Conservation (phyloP, 37 sponge, comb jelly and placozoan species). For the Agelas oroides region DNA sequence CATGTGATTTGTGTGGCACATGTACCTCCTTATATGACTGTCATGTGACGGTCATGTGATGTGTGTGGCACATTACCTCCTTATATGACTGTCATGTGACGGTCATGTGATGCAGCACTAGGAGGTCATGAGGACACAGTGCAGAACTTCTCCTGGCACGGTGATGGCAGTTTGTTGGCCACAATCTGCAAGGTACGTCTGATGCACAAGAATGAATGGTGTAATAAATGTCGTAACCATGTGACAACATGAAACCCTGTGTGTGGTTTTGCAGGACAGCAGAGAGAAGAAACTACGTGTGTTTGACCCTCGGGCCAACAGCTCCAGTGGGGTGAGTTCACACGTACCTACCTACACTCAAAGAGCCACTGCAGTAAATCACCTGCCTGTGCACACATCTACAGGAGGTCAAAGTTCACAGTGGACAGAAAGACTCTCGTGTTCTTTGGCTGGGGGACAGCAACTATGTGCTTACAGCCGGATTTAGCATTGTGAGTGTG, state of each 20-base stretch:
- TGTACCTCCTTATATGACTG: no score
- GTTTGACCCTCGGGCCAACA: slow-evolving; percentile 73
- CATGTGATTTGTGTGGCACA: no score
- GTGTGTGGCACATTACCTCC: no score
- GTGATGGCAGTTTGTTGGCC: slow-evolving; percentile 65
- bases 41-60: no score
- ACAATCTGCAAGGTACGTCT: slow-evolving; percentile 80
- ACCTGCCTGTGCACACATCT: no score
- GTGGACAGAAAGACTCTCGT: slow-evolving; percentile 64
- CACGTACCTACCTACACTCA: no score
- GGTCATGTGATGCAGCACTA: slow-evolving; percentile 44
- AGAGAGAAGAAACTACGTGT: slow-evolving; percentile 66
- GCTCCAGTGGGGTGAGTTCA: slow-evolving; percentile 2
- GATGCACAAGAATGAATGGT: background rate
- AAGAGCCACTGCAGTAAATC: no score
- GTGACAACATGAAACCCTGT: background rate
- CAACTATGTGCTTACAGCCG: slow-evolving; percentile 69
- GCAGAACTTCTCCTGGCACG: slow-evolving; percentile 82
- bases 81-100: no score
- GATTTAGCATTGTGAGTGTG: slow-evolving; percentile 59
- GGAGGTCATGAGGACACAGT: slow-evolving; percentile 60
- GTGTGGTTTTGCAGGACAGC: background rate
- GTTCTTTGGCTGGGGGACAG: slow-evolving; percentile 74
- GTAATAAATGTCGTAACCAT: background rate
- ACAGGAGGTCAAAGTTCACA: slow-evolving; percentile 67